Conservation (phyloP, 2,888 invertebrate genomes). For the Lasioglossum zephyrum region DNA sequence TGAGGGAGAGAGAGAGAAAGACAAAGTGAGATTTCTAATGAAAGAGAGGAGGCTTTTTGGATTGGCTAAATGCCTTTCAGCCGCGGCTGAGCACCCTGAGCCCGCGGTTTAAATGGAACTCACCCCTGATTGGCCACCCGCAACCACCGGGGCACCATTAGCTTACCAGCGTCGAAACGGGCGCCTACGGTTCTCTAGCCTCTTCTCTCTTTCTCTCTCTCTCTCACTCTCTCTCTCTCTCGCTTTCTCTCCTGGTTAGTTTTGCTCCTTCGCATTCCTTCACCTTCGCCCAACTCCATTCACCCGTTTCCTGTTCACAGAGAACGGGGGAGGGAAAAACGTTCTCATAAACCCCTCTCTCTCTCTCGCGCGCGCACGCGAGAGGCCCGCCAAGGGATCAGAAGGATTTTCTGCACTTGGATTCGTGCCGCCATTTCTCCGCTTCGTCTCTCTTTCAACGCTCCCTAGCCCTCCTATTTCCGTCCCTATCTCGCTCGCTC, state of each 20-base stretch:
- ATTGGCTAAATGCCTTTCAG: conserved; percentile 84
- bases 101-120: conserved; percentile 78
- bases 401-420: conserved; percentile 73
- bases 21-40: conserved; percentile 83
- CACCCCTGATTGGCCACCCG: conserved; percentile 79
- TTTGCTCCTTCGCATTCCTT: conserved; percentile 73
- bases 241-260: conserved; percentile 58
- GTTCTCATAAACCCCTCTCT: not conserved
- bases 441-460: conserved; percentile 42
- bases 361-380: not conserved
- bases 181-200: conserved; percentile 43
- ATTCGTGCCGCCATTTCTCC: conserved; percentile 63
- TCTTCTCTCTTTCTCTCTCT: not conserved
- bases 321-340: not conserved
- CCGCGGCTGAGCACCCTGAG: conserved; percentile 73
- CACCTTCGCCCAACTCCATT: conserved; percentile 67
- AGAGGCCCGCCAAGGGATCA: conserved; percentile 60
- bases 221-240: not conserved
- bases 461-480: conserved; percentile 22
- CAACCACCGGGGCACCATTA: conserved; percentile 50
- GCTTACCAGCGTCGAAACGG: conserved; percentile 52
- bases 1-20: conserved; percentile 67
- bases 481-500: not conserved
- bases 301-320: conserved; percentile 48
- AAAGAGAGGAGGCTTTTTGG: conserved; percentile 83